phyloP scores from a whole-genome alignment of 1,140 invertebrate species.

The Onthophagus taurus region DNA sequence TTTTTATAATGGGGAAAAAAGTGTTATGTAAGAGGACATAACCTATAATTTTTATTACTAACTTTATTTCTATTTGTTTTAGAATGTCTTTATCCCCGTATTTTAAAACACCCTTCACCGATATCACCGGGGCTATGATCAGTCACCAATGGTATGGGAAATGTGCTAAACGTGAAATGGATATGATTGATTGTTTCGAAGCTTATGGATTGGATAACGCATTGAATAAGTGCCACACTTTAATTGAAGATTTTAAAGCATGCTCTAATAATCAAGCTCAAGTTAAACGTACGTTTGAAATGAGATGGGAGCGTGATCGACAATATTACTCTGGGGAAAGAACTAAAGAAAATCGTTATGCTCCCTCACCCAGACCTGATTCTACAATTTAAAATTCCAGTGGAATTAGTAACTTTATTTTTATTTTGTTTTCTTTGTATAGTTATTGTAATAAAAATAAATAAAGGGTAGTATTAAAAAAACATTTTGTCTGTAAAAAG shows the following conservation, averaged over 20 bases:
- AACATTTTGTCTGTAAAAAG: too few relatives aligned
- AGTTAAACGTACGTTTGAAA: constrained; percentile 42
- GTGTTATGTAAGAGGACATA: too few relatives aligned
- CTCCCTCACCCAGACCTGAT: constrained; percentile 38
- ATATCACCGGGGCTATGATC: constrained; percentile 50
- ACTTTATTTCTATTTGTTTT: too few relatives aligned
- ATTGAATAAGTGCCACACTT: constrained; percentile 44
- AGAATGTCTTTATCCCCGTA: constrained; percentile 47
- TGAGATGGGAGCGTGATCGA: constrained; percentile 45
- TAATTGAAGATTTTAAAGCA: constrained; percentile 57
- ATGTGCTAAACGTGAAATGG: constrained; percentile 56
- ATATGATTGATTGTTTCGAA: constrained; percentile 60
- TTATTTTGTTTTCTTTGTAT: too few relatives aligned
- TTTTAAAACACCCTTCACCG: constrained; percentile 54
- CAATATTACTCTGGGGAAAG: constrained; percentile 43
- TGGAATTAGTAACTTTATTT: too few relatives aligned
- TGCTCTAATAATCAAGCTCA: constrained; percentile 51
- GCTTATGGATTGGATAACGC: constrained; percentile 57
- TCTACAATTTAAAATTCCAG: too few relatives aligned
- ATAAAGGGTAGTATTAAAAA: too few relatives aligned
- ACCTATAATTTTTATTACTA: too few relatives aligned
- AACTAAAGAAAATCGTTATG: constrained; percentile 37
- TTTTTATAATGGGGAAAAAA: too few relatives aligned
- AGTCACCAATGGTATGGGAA: constrained; percentile 50
- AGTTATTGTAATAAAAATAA: too few relatives aligned